A percentile compares a stretch with the other conserved stretches of the same genome.
phyloP scores from a whole-genome alignment of 1,140 invertebrate genomes.

The Yoshiicerus persimilis region DNA sequence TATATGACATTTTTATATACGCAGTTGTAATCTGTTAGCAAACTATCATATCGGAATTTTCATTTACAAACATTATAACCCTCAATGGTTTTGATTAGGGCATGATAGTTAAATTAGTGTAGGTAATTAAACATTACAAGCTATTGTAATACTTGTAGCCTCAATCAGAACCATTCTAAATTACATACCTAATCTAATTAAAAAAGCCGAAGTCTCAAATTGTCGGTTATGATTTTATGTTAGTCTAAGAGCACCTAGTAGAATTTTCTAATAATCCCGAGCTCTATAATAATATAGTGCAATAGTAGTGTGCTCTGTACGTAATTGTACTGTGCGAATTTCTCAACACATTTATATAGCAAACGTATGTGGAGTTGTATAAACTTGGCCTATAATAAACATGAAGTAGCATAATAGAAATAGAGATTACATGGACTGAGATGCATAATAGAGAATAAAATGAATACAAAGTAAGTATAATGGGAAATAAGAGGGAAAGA shows the following conservation, averaged over 20 bases:
- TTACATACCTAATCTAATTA: not conserved
- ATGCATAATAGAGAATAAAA: not conserved
- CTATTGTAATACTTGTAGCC: not conserved
- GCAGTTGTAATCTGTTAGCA: not conserved
- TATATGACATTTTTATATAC: not conserved
- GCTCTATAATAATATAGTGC: too few species aligned
- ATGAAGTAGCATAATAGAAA: not conserved
- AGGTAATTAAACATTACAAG: constrained; percentile 7
- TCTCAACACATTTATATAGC: not conserved
- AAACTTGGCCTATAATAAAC: not conserved
- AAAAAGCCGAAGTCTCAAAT: not conserved
- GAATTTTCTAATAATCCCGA: too few species aligned
- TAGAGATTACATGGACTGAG: not conserved
- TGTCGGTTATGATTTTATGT: not conserved
- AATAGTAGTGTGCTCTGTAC: not conserved
- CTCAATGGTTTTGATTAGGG: not conserved
- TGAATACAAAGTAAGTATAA: not conserved
- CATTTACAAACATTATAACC: not conserved
- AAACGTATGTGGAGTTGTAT: not conserved
- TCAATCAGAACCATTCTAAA: not conserved
- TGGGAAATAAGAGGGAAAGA: not conserved
- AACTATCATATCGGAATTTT: not conserved
- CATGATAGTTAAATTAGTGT: not conserved
- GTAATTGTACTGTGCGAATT: not conserved
- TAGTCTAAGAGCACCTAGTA: too few species aligned